These are phyloP conservation scores for Synanthedon formicaeformis DNA, from an alignment of 2,888 invertebrate species.

Conservation along the genomic window DNA sequence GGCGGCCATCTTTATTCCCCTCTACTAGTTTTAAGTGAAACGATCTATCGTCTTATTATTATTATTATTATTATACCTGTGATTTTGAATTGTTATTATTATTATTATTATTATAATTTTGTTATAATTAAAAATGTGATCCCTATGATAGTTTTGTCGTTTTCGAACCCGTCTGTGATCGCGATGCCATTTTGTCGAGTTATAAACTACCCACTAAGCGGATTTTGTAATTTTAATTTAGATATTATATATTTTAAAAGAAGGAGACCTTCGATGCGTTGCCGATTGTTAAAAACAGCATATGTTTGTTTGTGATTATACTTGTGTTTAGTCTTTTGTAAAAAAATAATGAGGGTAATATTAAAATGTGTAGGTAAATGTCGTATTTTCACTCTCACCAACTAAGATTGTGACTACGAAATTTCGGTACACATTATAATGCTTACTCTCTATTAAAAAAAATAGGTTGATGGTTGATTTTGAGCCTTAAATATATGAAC, in stretches of 20 bases:
- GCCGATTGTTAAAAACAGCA: not conserved
- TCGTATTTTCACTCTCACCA: too few relatives aligned
- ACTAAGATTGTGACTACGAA: too few relatives aligned
- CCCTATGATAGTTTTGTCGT: conserved; percentile 43
- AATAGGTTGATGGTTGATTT: too few relatives aligned
- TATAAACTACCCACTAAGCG: conserved; percentile 36
- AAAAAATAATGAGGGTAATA: too few relatives aligned
- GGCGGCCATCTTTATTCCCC: conserved; percentile 20
- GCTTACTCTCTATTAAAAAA: too few relatives aligned
- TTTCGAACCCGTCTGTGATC: conserved; percentile 57
- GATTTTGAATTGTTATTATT: conserved; percentile 51
- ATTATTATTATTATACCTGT: conserved; percentile 31
- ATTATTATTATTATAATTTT: conserved; percentile 37
- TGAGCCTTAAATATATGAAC: too few relatives aligned
- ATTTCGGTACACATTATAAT: too few relatives aligned
- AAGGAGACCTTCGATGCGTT: not conserved
- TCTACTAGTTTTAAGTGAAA: conserved; percentile 48
- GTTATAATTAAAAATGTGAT: conserved; percentile 43
- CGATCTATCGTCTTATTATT: conserved; percentile 23
- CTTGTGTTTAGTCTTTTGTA: not conserved
- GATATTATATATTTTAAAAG: not conserved
- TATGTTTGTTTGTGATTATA: not conserved
- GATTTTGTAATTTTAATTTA: conserved; percentile 38
- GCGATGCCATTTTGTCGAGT: conserved; percentile 46
- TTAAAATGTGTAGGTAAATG: too few relatives aligned